These are phyloP conservation scores for Diplodus sargus DNA, from an alignment of 2,797 vertebrate genomes.

Conservation along the genomic window DNA sequence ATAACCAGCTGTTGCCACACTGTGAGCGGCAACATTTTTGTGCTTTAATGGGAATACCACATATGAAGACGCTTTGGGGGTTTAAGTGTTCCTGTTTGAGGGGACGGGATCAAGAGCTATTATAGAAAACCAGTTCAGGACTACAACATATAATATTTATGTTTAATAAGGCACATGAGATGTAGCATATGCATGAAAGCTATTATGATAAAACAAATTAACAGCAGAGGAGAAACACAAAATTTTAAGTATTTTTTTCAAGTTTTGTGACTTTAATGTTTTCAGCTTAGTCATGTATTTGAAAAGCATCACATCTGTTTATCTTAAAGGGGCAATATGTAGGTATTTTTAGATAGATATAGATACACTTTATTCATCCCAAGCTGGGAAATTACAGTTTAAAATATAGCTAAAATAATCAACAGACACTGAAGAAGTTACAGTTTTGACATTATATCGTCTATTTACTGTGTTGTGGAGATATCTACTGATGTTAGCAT, in stretches of 20 bases:
- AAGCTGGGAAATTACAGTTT: no score
- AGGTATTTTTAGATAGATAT: no score
- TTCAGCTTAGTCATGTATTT: no score
- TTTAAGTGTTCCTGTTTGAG: neutral
- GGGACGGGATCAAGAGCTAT: neutral
- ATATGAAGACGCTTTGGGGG: neutral
- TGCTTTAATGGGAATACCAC: neutral
- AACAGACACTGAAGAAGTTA: no score
- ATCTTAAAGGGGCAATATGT: no score
- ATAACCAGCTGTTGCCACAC: constrained; percentile 26
- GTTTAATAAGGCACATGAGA: neutral
- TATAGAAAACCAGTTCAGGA: neutral
- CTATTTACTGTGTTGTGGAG: no score
- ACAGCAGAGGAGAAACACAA: neutral
- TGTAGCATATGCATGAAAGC: neutral
- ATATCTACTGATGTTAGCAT: no score
- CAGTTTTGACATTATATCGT: no score
- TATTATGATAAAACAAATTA: neutral
- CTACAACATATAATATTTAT: neutral
- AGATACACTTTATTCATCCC: no score
- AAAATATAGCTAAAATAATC: no score
- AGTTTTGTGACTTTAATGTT: no score
- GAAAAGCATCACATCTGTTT: neutral
- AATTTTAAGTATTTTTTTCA: no score
- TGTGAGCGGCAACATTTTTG: neutral